A percentile compares a stretch with the other conserved stretches of the same genome.
phyloP scores from a whole-genome alignment of 2,797 vertebrate species.

The Sebastes minor region DNA sequence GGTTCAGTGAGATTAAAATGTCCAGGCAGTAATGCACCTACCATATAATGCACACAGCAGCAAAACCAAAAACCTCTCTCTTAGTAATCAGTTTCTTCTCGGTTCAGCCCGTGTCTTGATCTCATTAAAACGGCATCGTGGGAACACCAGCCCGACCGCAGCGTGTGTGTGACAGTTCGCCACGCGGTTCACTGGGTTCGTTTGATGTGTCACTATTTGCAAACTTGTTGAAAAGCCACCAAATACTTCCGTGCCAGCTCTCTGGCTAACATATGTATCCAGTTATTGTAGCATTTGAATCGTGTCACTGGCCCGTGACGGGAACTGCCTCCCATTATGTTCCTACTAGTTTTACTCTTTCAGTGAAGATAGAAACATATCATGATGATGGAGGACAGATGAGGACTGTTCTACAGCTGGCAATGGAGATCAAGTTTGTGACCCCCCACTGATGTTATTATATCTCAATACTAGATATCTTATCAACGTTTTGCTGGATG shows the following conservation, averaged over 20 bases:
- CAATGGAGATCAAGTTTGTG: background rate
- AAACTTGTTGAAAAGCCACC: constrained; percentile 44
- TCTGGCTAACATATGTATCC: constrained; percentile 37
- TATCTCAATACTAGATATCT: background rate
- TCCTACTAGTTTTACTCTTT: constrained; percentile 19
- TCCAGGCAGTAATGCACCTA: constrained; percentile 21
- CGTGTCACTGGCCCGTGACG: too few relatives aligned
- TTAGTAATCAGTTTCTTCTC: background rate
- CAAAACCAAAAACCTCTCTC: constrained; percentile 4
- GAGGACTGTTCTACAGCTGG: background rate
- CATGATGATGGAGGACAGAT: background rate
- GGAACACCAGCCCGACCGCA: constrained; percentile 28
- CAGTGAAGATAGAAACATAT: background rate
- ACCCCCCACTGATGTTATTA: background rate
- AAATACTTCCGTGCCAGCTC: constrained; percentile 1
- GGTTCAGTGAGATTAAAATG: constrained; percentile 54
- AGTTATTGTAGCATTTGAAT: constrained; percentile 28
- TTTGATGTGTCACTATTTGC: constrained; percentile 51
- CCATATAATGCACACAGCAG: constrained; percentile 10
- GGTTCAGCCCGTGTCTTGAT: constrained; percentile 27
- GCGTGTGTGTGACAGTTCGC: constrained; percentile 21
- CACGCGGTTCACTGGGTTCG: constrained; percentile 28
- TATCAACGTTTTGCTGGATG: background rate
- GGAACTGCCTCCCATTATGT: background rate
- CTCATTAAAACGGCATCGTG: constrained; percentile 42